A percentile compares a stretch with the other conserved stretches of the same genome.
Conservation (phyloP, 2,888 invertebrate genomes). For the Leucoma salicis region DNA sequence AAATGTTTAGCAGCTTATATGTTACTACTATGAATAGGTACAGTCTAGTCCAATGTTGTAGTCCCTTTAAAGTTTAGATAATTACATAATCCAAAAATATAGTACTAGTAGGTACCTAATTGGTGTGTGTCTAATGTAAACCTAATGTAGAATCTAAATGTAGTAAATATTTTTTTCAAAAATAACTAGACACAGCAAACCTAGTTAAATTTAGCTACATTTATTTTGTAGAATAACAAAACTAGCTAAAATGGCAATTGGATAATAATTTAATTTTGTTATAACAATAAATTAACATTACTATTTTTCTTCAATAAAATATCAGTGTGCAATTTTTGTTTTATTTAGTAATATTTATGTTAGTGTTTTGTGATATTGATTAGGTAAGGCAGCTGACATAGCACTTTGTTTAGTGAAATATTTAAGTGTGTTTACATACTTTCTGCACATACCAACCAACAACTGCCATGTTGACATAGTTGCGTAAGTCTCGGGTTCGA, state of each 20-base stretch:
- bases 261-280: too few species aligned
- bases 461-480: too few species aligned
- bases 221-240: not conserved
- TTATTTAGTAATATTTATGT: not conserved
- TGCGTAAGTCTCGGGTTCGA: too few species aligned
- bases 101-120: not conserved
- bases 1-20: too few species aligned
- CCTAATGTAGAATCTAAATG: not conserved
- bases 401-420: too few species aligned
- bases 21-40: conserved; percentile 24
- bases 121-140: not conserved
- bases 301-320: conserved; percentile 28
- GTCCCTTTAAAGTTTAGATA: conserved; percentile 29
- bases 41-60: conserved; percentile 35
- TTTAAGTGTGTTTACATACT: too few species aligned
- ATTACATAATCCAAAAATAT: not conserved
- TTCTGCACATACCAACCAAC: too few species aligned
- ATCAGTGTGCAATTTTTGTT: conserved; percentile 30
- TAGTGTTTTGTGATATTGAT: too few species aligned
- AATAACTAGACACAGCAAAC: not conserved
- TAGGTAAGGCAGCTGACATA: too few species aligned
- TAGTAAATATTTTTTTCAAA: not conserved
- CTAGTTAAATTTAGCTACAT: not conserved
- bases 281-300: too few species aligned
- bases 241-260: too few species aligned